Evolutionary conservation across 2,113 vertebrate species (phyloP), one percentile per base, ranked within the genome.

Genomic region (Gallinago undulata): DNA sequence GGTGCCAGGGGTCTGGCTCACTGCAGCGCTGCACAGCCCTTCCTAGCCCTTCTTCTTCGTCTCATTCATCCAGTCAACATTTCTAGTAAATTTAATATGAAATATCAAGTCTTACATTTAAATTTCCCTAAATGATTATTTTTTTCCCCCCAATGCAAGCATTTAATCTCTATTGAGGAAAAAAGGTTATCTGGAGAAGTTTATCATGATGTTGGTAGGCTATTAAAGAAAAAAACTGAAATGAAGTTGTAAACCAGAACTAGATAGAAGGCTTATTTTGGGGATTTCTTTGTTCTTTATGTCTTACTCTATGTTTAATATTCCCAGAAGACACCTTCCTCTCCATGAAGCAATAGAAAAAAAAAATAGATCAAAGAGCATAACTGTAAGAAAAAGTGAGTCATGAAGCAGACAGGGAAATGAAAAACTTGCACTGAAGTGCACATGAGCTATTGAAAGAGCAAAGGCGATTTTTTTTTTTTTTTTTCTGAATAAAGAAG

Each of bases 131-230:
- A 76, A 19, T 10, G 64, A 27, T 15, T 24, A 3, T 23, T 37
- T 6, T 51, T 56, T 64, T 53, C 41, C 59, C 88, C 81, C 67
- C 56, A 87, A 59, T 33, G 67, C 72, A 70, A 59, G 64, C 13
- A 77, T 94, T 95, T 90, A 74, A 75, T 66, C 43, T 84, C 56
- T 76, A 37, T 59, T 92, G 86, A 94, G 94, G 55, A 50, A 77
- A 76, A 90, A 90, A 76, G 2, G 4, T 74, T 92, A 79, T 85
- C 88, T 97, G 93, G 90, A 89, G 66, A 63, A 89, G 87, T 94
- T 95, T 92, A 74, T 95, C 85, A 45, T 60, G 18, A 50, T 55
- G 51, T 45, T 13, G 6, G 51, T 67, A 24, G 45, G 55, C 23
- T 87, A 19, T 63, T 60, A 57, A 69, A 57, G 37, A 56, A 60